Conservation (phyloP, 2,113 vertebrate genomes). For the Aldabrachelys gigantea region DNA sequence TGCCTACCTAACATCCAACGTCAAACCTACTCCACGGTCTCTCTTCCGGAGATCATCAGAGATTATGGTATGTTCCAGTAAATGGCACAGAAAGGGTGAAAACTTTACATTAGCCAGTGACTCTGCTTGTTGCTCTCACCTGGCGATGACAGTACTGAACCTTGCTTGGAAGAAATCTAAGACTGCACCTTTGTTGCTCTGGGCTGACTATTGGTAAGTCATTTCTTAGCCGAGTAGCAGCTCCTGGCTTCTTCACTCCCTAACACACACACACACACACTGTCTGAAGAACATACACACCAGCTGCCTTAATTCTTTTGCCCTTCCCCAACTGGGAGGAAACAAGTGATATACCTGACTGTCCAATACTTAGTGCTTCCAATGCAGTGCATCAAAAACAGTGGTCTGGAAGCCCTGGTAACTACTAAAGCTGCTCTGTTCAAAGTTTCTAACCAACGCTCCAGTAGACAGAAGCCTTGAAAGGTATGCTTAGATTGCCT, state of each 20-base stretch:
- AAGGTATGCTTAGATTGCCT: background rate
- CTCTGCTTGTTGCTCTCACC: background rate
- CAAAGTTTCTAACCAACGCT: background rate
- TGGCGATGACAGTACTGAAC: background rate
- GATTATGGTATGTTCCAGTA: background rate
- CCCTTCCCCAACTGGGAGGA: background rate
- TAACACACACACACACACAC: background rate
- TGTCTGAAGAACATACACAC: background rate
- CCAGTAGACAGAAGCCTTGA: background rate
- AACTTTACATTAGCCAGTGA: background rate
- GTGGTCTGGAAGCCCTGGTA: background rate
- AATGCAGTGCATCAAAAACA: background rate
- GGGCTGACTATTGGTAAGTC: background rate
- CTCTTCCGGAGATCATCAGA: fast-evolving
- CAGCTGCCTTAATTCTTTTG: background rate
- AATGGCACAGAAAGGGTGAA: background rate
- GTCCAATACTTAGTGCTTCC: background rate
- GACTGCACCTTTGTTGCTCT: background rate
- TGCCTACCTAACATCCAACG: background rate
- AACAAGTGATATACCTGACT: background rate
- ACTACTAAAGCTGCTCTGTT: background rate
- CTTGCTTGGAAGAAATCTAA: background rate
- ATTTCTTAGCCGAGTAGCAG: background rate
- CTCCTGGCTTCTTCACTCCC: background rate
- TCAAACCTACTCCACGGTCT: background rate